A percentile compares a stretch with the other conserved stretches of the same genome.
Evolutionary conservation across 2,888 invertebrate species (phyloP).

Genomic region (Tiphia femorata): DNA sequence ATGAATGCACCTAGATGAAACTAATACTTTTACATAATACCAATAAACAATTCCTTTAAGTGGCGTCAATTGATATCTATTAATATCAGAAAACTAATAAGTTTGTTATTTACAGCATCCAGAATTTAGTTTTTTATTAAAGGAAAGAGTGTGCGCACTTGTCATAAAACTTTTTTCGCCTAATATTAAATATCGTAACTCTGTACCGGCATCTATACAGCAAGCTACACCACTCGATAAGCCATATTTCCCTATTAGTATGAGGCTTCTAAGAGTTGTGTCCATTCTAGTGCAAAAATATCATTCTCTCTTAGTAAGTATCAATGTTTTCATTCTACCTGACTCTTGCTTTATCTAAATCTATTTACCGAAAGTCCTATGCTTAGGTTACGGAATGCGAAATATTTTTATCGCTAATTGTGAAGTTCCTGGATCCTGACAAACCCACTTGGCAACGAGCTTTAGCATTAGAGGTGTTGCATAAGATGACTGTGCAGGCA

Average conservation of each 20-base stretch:
- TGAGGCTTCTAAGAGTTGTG: conserved; percentile 93
- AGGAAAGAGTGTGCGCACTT: conserved; percentile 97
- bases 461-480: conserved; percentile 93
- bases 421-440: conserved; percentile 97
- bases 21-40: too few species aligned
- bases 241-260: conserved; percentile 97
- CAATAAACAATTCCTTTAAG: conserved; percentile 7
- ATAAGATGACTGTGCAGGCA: conserved; percentile 92
- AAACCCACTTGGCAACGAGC: conserved; percentile 98
- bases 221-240: conserved; percentile 82
- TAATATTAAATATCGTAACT: conserved; percentile 92
- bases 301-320: conserved; percentile 87
- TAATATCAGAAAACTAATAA: conserved; percentile 11
- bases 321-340: too few species aligned
- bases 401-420: conserved; percentile 95
- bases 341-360: too few species aligned
- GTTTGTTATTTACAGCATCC: conserved; percentile 80
- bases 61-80: neutral
- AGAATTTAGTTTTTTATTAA: conserved; percentile 93
- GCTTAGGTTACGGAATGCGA: conserved; percentile 95
- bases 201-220: conserved; percentile 73
- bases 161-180: conserved; percentile 99
- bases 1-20: neutral
- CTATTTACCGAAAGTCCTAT: too few species aligned
- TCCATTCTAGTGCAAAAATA: conserved; percentile 94